Evolutionary conservation across 2,888 invertebrate genomes (phyloP).

Genomic region (Sceliomorpha sp.): DNA sequence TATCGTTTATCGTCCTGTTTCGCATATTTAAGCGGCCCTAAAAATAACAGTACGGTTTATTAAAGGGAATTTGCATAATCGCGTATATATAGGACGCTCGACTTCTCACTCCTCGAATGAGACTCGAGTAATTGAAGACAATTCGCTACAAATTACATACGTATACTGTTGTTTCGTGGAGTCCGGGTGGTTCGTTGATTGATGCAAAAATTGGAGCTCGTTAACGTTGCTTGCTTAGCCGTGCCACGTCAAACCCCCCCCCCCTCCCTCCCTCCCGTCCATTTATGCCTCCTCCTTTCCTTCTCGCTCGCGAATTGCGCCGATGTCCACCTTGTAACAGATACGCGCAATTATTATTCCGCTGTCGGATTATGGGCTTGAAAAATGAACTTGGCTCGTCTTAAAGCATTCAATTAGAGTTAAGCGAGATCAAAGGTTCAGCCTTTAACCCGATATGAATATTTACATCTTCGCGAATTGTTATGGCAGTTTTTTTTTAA

Average conservation of each 20-base stretch:
- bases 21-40: conserved; percentile 18
- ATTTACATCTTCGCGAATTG: no score
- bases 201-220: no score
- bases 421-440: no score
- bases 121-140: not conserved
- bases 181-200: no score
- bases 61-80: conserved; percentile 35
- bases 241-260: no score
- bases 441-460: no score
- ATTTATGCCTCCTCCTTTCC: conserved; percentile 21
- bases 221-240: conserved; percentile 5
- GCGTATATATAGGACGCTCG: conserved; percentile 10
- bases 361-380: conserved; percentile 14
- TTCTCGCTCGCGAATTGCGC: conserved; percentile 29
- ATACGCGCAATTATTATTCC: conserved; percentile 29
- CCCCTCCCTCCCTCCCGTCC: conserved; percentile 21
- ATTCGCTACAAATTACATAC: no score
- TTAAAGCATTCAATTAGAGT: no score
- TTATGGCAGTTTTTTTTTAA: no score
- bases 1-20: conserved; percentile 9
- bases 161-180: no score
- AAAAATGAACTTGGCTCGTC: conserved; percentile 22
- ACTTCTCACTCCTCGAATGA: no score
- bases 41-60: conserved; percentile 40
- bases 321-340: conserved; percentile 29